phyloP scores from a whole-genome alignment of 1,140 invertebrate genomes.

The Anastrepha ludens region DNA sequence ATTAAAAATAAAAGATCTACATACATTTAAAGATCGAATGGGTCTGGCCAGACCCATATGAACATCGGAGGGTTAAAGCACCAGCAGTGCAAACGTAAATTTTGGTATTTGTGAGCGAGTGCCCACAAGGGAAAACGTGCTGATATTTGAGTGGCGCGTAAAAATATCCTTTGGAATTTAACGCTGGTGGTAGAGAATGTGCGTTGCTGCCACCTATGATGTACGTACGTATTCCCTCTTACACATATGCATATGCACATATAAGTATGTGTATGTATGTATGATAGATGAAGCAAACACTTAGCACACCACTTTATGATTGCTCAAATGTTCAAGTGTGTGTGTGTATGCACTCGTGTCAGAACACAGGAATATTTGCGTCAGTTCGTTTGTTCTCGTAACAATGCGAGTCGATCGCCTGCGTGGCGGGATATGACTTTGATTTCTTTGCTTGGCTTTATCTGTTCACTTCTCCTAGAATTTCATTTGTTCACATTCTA shows the following conservation, averaged over 20 bases:
- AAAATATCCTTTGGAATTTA: constrained; percentile 20
- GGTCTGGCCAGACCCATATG: too few relatives aligned
- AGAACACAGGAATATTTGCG: neutral
- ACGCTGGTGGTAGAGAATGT: neutral
- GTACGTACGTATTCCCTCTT: too few relatives aligned
- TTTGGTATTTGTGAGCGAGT: neutral
- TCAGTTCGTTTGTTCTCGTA: neutral
- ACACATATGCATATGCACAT: neutral
- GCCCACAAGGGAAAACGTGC: constrained; percentile 17
- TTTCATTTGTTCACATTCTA: neutral
- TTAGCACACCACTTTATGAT: neutral
- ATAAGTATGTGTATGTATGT: neutral
- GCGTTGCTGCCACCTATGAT: neutral
- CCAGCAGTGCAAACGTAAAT: too few relatives aligned
- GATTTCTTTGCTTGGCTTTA: neutral
- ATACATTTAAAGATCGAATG: too few relatives aligned
- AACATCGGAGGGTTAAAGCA: too few relatives aligned
- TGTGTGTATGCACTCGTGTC: neutral
- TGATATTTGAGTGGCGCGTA: constrained; percentile 11
- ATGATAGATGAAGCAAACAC: neutral
- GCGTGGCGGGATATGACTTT: constrained; percentile 33
- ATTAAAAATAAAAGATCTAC: too few relatives aligned
- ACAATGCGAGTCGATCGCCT: constrained; percentile 15
- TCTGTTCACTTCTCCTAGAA: neutral
- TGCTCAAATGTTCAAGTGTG: neutral